Evolutionary conservation across 2,797 vertebrate genomes (phyloP), one percentile per base, ranked within the genome.

Genomic region (Gambelia wislizenii): DNA sequence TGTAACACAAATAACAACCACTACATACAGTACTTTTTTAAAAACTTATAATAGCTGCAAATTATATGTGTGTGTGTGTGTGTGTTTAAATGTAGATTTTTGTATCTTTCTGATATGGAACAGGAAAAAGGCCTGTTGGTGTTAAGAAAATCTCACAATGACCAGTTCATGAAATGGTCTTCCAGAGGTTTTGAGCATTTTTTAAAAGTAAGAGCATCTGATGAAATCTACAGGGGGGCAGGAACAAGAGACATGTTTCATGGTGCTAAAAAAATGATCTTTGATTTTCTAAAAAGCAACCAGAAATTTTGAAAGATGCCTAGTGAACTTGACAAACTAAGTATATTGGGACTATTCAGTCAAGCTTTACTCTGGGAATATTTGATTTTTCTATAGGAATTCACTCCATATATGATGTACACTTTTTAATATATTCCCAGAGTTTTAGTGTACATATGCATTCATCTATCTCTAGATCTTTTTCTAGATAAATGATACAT

Each of bases 391-490:
- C 36, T 70, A 20, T 7, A 33, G 4, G 33, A 87, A 74, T 22
- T 5, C 8, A 81, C 5, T 42, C 27, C 20, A 81, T 81, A 81
- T 22, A 81, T 87, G 90, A 49, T 3, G 83, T 75, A 85, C 70
- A 87, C 59, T 70, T 87, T 64, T 91, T 90, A 91, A 75, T 93
- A 92, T 94, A 59, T 93, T 93, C 91, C 69, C 83, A 84, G 42
- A 42, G 52, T 83, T 93, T 91, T 67, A 90, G n/a, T 0, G 0
- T 83, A 80, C 77, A 42, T 85, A 85, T 92, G 91, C 93, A 95
- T 93, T 87, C 90, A 91, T 91, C 90, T 93, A 61, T 87, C 90
- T 91, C 90, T 91, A 83, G 82, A 4, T 3, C 14, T 91, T 0
- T 94, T 94, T 92, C 90, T 92, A 89, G 88, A 93, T 87, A 91